Evolutionary conservation across 2,888 invertebrate species (phyloP).

Genomic region (Eristalis tenax): DNA sequence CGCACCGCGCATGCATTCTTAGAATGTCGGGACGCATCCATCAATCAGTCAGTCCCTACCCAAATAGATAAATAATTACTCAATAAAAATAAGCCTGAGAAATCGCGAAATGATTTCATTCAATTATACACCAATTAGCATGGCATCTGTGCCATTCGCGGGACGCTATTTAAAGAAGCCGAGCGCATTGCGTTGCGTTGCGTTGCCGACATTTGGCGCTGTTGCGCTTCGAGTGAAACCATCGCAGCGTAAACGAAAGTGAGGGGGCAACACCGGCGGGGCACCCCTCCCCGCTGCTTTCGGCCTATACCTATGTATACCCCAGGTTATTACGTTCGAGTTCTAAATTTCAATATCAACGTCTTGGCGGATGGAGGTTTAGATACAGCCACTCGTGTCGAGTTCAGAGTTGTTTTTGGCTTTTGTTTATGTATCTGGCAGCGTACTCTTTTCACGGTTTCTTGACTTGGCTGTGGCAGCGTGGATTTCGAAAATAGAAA

Average conservation of each 20-base stretch:
- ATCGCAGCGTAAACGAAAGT: conserved; percentile 14
- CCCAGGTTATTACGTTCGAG: conserved; percentile 57
- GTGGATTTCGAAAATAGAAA: conserved; percentile 30
- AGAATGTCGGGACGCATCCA: conserved; percentile 56
- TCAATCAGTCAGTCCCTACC: conserved; percentile 60
- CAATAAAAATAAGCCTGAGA: conserved; percentile 61
- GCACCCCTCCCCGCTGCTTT: conserved; percentile 54
- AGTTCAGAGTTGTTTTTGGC: background rate
- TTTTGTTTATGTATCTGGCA: conserved; percentile 12
- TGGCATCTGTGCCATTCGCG: conserved; percentile 66
- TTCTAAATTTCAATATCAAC: conserved; percentile 69
- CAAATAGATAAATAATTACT: conserved; percentile 71
- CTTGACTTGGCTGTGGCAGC: conserved; percentile 10
- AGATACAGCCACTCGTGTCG: background rate
- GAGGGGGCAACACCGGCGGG: background rate
- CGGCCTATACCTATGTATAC: conserved; percentile 45
- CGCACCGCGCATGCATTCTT: conserved; percentile 46
- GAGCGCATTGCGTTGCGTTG: background rate
- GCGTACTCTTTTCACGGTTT: background rate
- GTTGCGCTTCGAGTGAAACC: conserved; percentile 37
- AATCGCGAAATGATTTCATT: conserved; percentile 68
- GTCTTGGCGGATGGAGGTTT: conserved; percentile 2
- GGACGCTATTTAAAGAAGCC: conserved; percentile 46
- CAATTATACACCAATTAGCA: conserved; percentile 71
- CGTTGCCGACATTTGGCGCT: background rate